Conservation (phyloP, 2,888 invertebrate genomes). For the Dasysyrphus albostriatus region DNA sequence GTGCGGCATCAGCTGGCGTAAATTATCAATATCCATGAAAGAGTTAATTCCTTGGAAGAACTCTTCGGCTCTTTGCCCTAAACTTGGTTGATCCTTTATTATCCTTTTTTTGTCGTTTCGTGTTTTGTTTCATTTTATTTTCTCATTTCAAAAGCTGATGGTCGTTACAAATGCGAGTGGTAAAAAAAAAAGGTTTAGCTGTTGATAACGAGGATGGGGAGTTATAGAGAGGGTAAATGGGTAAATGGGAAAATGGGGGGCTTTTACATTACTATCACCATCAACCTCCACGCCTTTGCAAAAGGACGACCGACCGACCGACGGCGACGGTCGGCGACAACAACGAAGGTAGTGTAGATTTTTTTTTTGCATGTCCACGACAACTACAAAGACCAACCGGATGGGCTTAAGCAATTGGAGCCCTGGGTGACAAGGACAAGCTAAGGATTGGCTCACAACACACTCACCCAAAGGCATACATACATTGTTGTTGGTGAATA, state of each 20-base stretch:
- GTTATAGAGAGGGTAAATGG: background rate
- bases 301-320: background rate
- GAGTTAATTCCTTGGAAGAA: slow-evolving; percentile 67
- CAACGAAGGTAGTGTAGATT: background rate
- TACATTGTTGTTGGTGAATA: background rate
- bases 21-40: slow-evolving; percentile 74
- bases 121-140: slow-evolving; percentile 59
- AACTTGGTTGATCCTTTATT: slow-evolving; percentile 66
- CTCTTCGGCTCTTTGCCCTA: slow-evolving; percentile 16
- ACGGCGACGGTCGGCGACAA: too few relatives aligned
- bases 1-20: slow-evolving; percentile 68
- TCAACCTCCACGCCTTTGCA: slow-evolving; percentile 25
- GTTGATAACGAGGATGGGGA: slow-evolving; percentile 40
- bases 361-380: slow-evolving; percentile 58
- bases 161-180: slow-evolving; percentile 64
- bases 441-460: slow-evolving; percentile 45
- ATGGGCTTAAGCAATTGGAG: slow-evolving; percentile 57
- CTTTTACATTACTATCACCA: slow-evolving; percentile 11
- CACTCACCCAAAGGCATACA: background rate
- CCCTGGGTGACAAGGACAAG: slow-evolving; percentile 28
- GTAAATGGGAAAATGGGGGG: background rate
- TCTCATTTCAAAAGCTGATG: slow-evolving; percentile 45
- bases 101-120: slow-evolving; percentile 50
- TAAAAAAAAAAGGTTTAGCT: slow-evolving; percentile 59
- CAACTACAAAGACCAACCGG: slow-evolving; percentile 33